Base-by-base conservation (phyloP, 2,797 vertebrate genomes). In the Toxotes lorentzi region DNA sequence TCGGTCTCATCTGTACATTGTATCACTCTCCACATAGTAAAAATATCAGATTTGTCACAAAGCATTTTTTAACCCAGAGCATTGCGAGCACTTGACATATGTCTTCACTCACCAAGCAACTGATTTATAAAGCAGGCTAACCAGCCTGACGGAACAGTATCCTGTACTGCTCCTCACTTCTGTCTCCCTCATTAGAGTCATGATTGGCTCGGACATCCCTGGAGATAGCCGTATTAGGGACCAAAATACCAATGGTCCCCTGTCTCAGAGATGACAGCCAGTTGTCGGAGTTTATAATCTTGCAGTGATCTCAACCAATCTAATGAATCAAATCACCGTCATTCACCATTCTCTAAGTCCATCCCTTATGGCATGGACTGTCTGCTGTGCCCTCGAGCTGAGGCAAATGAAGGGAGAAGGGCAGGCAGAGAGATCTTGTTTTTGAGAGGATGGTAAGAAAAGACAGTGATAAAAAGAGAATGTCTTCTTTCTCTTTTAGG, bases 181-280 rank as follows among this genome's bases (percentile, higher is more conserved):
- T 86, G 73, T 79, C 82, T 89, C 78, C 78, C 87, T 94, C 89
- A 91, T 92, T 92, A 92, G 69, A 84, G 73, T 74, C 75, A 75
- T 89, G 89, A 93, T 91, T 90, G 89, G 79, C 90, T 89, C 19
- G 81, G 91, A 93, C 91, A 87, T 92, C 90, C 82, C 83, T 45
- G 77, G 90, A 91, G 91, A 92, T 61, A 83, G 77, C 59, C 63
- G 13, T 76, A 88, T 91, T 83, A 91, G 53, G 73, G 73, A 89
- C 84, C 76, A 64, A 91, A 88, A 88, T 90, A 92, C 81, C 86
- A 84, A 82, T 72, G 84, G 81, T 57, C 72, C 63, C 78, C 59
- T 75, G 78, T 84, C 85, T 86, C 70, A 6, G 59, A 91, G 84
- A 94, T 93, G 91, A 91, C 93, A 88, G 88, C 79, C 82, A 24